These are phyloP conservation scores for Agonopterix heracliana DNA, from an alignment of 2,888 invertebrate species.

Conservation along the genomic window DNA sequence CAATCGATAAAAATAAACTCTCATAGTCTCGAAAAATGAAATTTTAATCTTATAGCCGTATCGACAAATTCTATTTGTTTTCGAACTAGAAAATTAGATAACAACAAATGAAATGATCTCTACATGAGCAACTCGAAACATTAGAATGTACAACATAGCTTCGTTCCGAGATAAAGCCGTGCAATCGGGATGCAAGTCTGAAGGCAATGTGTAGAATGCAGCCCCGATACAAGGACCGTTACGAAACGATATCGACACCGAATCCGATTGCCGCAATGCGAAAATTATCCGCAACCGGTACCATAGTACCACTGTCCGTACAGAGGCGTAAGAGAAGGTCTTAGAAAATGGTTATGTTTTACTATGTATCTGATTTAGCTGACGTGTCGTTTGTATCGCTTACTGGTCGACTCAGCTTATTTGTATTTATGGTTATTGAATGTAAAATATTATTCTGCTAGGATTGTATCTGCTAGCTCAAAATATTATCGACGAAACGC, in stretches of 20 bases:
- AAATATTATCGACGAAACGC: conserved; percentile 7
- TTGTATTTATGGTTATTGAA: conserved; percentile 46
- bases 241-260: conserved; percentile 59
- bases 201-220: conserved; percentile 54
- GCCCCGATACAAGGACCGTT: conserved; percentile 61
- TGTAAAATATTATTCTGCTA: conserved; percentile 27
- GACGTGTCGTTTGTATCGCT: conserved; percentile 61
- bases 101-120: too few relatives aligned
- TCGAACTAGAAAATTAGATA: too few relatives aligned
- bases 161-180: conserved; percentile 33
- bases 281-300: conserved; percentile 59
- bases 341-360: conserved; percentile 61
- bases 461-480: conserved; percentile 10
- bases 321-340: conserved; percentile 57
- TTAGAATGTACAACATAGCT: too few relatives aligned
- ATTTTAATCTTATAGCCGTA: too few relatives aligned
- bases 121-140: too few relatives aligned
- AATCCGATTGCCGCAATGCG: conserved; percentile 67
- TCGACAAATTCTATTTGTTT: too few relatives aligned
- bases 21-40: too few relatives aligned
- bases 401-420: conserved; percentile 53
- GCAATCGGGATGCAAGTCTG: conserved; percentile 48
- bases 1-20: too few relatives aligned
- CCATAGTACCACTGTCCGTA: conserved; percentile 4
- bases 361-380: conserved; percentile 68